A percentile compares a stretch with the other conserved stretches of the same genome.
These are phyloP conservation scores for Periophthalmus magnuspinnatus DNA, from an alignment of 2,797 vertebrate genomes.

Conservation along the genomic window DNA sequence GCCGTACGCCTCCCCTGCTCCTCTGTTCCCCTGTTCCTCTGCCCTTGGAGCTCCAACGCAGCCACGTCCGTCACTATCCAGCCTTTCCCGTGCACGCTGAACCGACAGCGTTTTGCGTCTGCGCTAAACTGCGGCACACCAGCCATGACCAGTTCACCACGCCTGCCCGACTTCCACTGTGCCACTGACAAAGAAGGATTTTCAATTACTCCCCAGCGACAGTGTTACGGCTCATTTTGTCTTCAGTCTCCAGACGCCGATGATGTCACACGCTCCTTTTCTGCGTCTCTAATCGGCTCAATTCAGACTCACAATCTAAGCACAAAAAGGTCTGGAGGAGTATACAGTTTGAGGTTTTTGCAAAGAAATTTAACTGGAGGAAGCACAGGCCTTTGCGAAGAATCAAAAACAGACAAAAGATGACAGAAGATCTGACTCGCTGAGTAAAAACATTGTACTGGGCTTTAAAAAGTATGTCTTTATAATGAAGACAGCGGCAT, in stretches of 20 bases:
- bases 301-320: conserved; percentile 2
- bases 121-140: conserved; percentile 41
- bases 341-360: not conserved
- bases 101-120: conserved; percentile 23
- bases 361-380: not conserved
- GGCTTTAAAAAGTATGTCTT: no score
- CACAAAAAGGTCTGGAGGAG: not conserved
- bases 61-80: conserved; percentile 52
- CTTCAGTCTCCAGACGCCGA: conserved; percentile 12
- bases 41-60: conserved; percentile 69
- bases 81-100: conserved; percentile 35
- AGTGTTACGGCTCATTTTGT: conserved; percentile 22
- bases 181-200: conserved; percentile 32
- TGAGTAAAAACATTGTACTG: no score
- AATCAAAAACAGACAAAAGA: not conserved
- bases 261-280: conserved; percentile 8
- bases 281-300: conserved; percentile 9
- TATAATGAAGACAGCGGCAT: no score
- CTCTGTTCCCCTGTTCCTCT: conserved; percentile 49
- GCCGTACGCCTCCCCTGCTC: conserved; percentile 63
- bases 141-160: conserved; percentile 47
- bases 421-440: no score
- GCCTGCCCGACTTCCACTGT: conserved; percentile 36
- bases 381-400: not conserved
- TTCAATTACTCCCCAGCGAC: conserved; percentile 20